A percentile compares a stretch with the other conserved stretches of the same genome.
Evolutionary conservation across 2,113 vertebrate species (phyloP).

Genomic region (Abramis brama): DNA sequence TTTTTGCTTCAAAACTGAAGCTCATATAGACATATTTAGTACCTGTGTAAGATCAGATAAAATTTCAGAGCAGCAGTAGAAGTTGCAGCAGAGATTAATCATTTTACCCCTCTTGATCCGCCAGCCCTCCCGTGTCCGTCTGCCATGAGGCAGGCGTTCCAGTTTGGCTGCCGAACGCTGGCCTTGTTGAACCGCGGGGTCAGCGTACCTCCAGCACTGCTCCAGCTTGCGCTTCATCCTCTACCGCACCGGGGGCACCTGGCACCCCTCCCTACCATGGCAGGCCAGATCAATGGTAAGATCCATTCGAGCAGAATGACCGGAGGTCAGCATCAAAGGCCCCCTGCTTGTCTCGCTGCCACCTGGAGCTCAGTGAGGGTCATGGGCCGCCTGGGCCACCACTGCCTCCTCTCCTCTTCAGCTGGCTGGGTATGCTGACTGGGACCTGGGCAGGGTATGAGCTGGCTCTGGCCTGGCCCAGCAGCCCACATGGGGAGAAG

Average conservation of each 20-base stretch:
- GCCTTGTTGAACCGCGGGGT: constrained; percentile 49
- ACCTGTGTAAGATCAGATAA: constrained; percentile 1
- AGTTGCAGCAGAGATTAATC: constrained; percentile 43
- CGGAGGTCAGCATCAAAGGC: constrained; percentile 76
- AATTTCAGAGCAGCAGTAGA: constrained; percentile 44
- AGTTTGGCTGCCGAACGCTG: constrained; percentile 60
- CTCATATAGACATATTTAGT: constrained; percentile 41
- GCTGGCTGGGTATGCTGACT: constrained; percentile 66
- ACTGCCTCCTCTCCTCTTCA: constrained; percentile 53
- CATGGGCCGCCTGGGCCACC: constrained; percentile 53
- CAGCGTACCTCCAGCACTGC: constrained; percentile 40
- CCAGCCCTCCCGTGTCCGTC: constrained; percentile 38
- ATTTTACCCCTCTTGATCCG: constrained; percentile 52
- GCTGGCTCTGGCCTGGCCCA: constrained; percentile 58
- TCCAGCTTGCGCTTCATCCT: constrained; percentile 59
- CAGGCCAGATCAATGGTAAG: constrained; percentile 67
- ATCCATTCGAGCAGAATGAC: constrained; percentile 66
- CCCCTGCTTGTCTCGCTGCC: constrained; percentile 69
- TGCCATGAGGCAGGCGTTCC: constrained; percentile 60
- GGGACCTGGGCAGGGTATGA: constrained; percentile 64
- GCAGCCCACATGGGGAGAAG: constrained; percentile 60
- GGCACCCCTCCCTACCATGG: constrained; percentile 68
- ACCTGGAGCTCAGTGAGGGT: constrained; percentile 68
- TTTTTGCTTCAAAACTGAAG: not conserved
- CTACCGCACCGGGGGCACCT: constrained; percentile 66